Base-by-base conservation (phyloP, 2,113 vertebrate genomes). In the Aix galericulata region DNA sequence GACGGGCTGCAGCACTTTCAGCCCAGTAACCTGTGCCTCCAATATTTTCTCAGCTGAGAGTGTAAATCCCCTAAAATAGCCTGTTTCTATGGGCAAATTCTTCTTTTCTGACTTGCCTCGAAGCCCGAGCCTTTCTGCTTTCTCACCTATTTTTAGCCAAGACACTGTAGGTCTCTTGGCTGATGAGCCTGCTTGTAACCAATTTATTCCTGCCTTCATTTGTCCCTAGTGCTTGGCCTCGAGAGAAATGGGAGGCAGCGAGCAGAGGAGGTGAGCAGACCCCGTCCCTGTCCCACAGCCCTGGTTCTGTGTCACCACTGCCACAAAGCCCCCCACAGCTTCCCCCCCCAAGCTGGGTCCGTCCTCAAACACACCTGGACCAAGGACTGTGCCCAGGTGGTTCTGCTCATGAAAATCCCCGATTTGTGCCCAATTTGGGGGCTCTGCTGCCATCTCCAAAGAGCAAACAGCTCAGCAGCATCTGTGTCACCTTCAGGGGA, bases 101-200 rank as follows among this genome's bases (percentile, higher is more conserved):
- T 91, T 95, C 76, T 89, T 91, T 93, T 53, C 96, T 90, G 95
- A 94, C 82, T 96, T 86, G 94, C 82, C 90, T 60, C 69, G 72
- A 13, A 80, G 92, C 92, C 72, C 0, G 0, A 79, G 62, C 6
- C 0, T 68, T 95, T 87, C 91, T 95, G 75, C 75, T 91, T 91
- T 26, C 94, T 94, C 82, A 93, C 90, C 89, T 95, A 93, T 96
- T 96, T 96, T 96, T 96, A 96, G 93, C 88, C 91, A 81, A 29
- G 8, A 94, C 89, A 91, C 90, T 91, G 90, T 72, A 94, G 88
- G 95, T 95, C 95, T 94, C 82, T 92, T 95, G 91, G 89, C 89
- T 91, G 96, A 96, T 91, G 93, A 95, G 89, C 44, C 84, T 81
- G 56, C 96, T 88, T 5, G 3, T 58, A 91, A 71, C 80, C 74